Percentiles rank a stretch among this genome's conserved stretches.
Conservation (phyloP, 2,888 invertebrate species). For the Achlya flavicornis region DNA sequence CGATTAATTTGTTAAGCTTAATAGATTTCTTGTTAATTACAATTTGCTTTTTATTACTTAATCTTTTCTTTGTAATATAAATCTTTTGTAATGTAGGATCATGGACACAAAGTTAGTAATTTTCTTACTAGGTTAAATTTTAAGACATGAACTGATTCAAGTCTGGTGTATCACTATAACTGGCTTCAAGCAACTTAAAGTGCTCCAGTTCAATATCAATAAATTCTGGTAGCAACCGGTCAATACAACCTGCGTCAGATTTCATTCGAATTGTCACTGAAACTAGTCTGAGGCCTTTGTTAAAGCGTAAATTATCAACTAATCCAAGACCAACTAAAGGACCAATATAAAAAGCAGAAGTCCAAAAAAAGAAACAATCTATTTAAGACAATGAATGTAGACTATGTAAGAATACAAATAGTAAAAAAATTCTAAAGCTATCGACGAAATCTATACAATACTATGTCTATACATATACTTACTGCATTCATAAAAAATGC, state of each 20-base stretch:
- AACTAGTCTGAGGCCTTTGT: neutral
- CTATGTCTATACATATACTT: neutral
- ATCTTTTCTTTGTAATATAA: no score
- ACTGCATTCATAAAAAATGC: neutral
- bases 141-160: no score
- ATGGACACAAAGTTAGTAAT: no score
- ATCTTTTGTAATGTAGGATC: no score
- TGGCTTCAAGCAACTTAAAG: neutral
- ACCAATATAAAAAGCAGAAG: no score
- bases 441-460: neutral
- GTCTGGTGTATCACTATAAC: neutral
- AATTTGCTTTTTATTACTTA: neutral
- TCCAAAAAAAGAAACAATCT: no score
- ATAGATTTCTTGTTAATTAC: neutral
- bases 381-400: neutral
- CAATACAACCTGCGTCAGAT: neutral
- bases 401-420: no score
- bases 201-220: neutral
- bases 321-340: neutral
- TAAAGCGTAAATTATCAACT: no score
- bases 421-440: neutral
- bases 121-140: no score
- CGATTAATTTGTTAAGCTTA: neutral
- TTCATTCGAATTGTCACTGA: neutral
- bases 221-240: slow-evolving; percentile 3